A percentile compares a stretch with the other conserved stretches of the same genome.
Conservation (phyloP, 1,140 invertebrate genomes). For the Lepeophtheirus salmonis region DNA sequence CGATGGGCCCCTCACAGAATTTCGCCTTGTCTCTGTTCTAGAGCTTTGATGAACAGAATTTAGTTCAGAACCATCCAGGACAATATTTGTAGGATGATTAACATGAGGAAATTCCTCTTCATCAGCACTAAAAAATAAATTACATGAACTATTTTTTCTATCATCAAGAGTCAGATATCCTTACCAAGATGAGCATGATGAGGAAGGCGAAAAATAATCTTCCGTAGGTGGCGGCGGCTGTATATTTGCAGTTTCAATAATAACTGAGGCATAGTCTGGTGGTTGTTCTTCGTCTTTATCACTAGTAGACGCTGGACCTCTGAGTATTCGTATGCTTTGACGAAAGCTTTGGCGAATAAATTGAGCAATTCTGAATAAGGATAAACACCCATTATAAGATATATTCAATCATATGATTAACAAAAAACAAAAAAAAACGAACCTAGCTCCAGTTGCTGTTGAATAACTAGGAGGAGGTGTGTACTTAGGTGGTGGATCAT, state of each 20-base stretch:
- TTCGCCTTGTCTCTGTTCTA: too few relatives aligned
- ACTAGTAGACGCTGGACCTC: not conserved
- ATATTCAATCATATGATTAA: not conserved
- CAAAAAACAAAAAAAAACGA: conserved; percentile 2
- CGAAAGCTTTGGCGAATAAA: conserved; percentile 53
- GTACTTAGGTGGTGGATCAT: conserved; percentile 72
- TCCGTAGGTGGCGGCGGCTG: not conserved
- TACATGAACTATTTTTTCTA: not conserved
- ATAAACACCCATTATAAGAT: not conserved
- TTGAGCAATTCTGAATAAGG: conserved; percentile 43
- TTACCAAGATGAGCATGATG: not conserved
- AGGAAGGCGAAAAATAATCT: not conserved
- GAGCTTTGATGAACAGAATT: not conserved
- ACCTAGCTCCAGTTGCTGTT: conserved; percentile 58
- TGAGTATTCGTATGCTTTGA: conserved; percentile 42
- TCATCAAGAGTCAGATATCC: too few relatives aligned
- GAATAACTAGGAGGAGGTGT: conserved; percentile 77
- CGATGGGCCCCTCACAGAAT: not conserved
- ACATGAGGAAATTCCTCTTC: too few relatives aligned
- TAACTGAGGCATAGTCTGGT: conserved; percentile 15
- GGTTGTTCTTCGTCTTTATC: not conserved
- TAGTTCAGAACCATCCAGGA: not conserved
- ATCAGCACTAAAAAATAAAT: not conserved
- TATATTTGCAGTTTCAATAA: conserved; percentile 12
- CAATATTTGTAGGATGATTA: not conserved